Conservation (phyloP, 2,888 invertebrate species). For the Periphyllus acericola region DNA sequence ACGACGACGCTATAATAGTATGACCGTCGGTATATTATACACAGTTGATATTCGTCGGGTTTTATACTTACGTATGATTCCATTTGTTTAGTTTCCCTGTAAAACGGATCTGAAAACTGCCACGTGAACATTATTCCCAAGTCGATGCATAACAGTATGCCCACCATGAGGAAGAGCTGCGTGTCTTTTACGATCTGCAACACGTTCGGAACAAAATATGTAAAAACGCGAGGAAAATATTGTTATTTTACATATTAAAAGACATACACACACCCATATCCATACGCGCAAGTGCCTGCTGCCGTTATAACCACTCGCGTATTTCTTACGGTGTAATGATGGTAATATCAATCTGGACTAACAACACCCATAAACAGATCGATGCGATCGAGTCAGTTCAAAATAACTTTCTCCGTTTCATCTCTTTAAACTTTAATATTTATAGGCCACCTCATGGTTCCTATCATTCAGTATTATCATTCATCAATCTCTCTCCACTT, state of each 20-base stretch:
- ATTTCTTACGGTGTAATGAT: neutral
- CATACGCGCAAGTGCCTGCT: neutral
- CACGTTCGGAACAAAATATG: conserved; percentile 62
- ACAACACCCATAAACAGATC: too few species aligned
- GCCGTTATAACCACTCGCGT: neutral
- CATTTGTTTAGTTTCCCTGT: conserved; percentile 87
- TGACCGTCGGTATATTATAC: neutral
- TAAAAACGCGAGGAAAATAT: neutral
- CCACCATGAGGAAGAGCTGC: conserved; percentile 96
- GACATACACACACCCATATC: neutral
- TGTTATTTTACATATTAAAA: conserved; percentile 1
- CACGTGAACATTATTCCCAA: conserved; percentile 95
- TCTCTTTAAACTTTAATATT: too few species aligned
- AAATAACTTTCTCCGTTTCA: too few species aligned
- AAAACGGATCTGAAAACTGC: conserved; percentile 96
- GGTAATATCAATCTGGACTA: too few species aligned
- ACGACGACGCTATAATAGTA: neutral
- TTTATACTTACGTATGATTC: conserved; percentile 82
- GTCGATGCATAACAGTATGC: conserved; percentile 88
- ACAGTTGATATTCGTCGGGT: neutral
- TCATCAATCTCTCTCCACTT: too few species aligned
- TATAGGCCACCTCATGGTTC: too few species aligned
- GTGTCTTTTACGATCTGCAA: conserved; percentile 94
- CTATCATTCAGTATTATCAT: too few species aligned
- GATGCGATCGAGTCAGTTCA: too few species aligned